These are phyloP conservation scores for Pachypeltis micranthus DNA, from an alignment of 1,140 invertebrate species.

Conservation along the genomic window DNA sequence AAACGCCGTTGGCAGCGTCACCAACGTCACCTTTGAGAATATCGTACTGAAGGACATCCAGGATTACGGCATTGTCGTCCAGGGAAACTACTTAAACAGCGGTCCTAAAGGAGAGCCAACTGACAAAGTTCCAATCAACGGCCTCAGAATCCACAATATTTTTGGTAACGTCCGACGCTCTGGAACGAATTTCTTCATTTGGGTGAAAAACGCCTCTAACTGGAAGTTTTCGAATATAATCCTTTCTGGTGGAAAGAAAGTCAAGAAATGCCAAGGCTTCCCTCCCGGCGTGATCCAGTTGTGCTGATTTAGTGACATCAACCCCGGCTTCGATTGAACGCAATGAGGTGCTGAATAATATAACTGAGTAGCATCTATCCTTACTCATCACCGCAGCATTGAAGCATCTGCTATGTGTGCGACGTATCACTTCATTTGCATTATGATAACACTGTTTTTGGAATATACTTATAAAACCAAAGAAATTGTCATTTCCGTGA, in stretches of 20 bases:
- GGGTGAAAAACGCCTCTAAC: not conserved
- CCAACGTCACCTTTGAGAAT: not conserved
- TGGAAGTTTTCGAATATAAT: not conserved
- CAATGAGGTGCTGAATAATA: too few species aligned
- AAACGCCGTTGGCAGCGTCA: not conserved
- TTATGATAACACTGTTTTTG: too few species aligned
- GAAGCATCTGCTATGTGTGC: too few species aligned
- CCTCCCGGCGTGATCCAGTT: not conserved
- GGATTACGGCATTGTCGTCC: not conserved
- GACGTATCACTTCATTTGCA: too few species aligned
- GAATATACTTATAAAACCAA: too few species aligned
- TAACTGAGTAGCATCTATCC: too few species aligned
- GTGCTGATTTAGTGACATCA: too few species aligned
- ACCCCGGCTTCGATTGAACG: too few species aligned
- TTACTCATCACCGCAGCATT: too few species aligned
- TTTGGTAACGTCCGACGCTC: not conserved
- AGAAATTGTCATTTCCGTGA: too few species aligned
- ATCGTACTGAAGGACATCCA: not conserved
- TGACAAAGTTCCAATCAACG: not conserved
- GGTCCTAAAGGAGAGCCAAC: not conserved
- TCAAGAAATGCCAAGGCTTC: not conserved
- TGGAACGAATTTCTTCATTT: not conserved
- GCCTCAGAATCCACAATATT: too few species aligned
- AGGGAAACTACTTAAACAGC: not conserved
- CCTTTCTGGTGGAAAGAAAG: not conserved